Conservation (phyloP, 2,888 invertebrate genomes). For the Chrysomela aeneicollis region DNA sequence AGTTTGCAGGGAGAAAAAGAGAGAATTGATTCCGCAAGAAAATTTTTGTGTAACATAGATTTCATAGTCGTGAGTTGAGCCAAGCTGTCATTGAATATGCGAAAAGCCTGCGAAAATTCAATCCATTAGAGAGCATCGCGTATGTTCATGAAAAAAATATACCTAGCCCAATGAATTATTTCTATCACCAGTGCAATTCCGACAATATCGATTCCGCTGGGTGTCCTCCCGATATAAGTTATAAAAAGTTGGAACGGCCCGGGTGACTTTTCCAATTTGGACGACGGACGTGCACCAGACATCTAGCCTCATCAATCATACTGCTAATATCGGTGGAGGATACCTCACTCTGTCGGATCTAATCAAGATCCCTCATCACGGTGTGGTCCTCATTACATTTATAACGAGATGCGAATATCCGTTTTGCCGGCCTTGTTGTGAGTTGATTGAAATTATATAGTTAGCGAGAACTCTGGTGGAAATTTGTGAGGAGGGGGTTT, state of each 20-base stretch:
- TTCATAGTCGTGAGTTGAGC: no score
- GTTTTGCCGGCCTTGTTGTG: constrained; percentile 24
- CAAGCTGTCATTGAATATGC: neutral
- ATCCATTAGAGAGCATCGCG: neutral
- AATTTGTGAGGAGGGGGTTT: neutral
- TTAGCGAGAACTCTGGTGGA: constrained; percentile 13
- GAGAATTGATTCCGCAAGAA: no score
- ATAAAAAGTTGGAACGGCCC: constrained; percentile 55
- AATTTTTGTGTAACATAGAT: no score
- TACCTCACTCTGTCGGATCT: constrained; percentile 49
- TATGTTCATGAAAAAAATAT: neutral
- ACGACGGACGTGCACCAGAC: constrained; percentile 54
- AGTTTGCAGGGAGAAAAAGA: no score
- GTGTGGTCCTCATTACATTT: constrained; percentile 33
- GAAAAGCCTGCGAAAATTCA: neutral
- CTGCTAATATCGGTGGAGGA: constrained; percentile 41
- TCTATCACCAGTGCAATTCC: neutral
- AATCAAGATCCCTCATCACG: constrained; percentile 42
- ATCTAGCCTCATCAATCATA: constrained; percentile 56
- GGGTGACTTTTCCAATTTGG: constrained; percentile 54
- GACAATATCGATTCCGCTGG: constrained; percentile 19
- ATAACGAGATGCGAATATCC: constrained; percentile 32
- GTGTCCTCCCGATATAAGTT: constrained; percentile 53
- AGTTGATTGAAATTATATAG: constrained; percentile 33
- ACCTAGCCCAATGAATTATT: neutral